A percentile compares a stretch with the other conserved stretches of the same genome.
Evolutionary conservation across 2,888 invertebrate genomes (phyloP).

Genomic region (Sisyra nigra): DNA sequence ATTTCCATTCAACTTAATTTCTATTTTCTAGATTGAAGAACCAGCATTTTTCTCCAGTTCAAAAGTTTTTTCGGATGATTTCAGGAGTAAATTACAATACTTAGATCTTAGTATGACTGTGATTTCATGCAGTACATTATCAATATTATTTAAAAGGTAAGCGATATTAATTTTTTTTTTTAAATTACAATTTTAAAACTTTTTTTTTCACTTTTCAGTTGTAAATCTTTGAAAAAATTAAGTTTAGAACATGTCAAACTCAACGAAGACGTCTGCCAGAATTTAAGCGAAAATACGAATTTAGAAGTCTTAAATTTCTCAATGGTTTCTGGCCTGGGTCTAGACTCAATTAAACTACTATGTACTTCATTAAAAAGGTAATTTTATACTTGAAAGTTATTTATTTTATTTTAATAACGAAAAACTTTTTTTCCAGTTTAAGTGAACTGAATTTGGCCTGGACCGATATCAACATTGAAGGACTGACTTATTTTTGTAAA

Average conservation of each 20-base stretch:
- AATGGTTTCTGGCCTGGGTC: conserved; percentile 59
- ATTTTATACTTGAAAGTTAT: conserved; percentile 16
- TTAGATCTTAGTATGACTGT: conserved; percentile 73
- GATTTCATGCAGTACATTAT: conserved; percentile 39
- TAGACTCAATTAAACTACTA: conserved; percentile 43
- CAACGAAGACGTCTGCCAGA: conserved; percentile 42
- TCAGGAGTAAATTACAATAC: conserved; percentile 51
- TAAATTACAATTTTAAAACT: neutral
- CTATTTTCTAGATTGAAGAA: conserved; percentile 25
- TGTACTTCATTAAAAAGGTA: conserved; percentile 41
- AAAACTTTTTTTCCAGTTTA: conserved; percentile 29
- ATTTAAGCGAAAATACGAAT: conserved; percentile 47
- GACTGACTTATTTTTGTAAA: conserved; percentile 41
- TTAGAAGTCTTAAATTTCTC: conserved; percentile 72
- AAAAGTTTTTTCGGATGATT: conserved; percentile 25
- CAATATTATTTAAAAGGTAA: conserved; percentile 7
- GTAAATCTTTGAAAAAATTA: conserved; percentile 57
- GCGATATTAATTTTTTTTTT: neutral
- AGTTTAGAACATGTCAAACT: conserved; percentile 67
- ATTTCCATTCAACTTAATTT: no score
- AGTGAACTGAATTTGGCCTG: conserved; percentile 68
- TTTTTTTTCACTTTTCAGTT: conserved; percentile 41
- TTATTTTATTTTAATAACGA: conserved; percentile 1
- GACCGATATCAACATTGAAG: conserved; percentile 47
- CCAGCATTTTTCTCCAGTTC: conserved; percentile 32